Base-by-base conservation (phyloP, 2,797 vertebrate species). In the Pseudochirops cupreus region DNA sequence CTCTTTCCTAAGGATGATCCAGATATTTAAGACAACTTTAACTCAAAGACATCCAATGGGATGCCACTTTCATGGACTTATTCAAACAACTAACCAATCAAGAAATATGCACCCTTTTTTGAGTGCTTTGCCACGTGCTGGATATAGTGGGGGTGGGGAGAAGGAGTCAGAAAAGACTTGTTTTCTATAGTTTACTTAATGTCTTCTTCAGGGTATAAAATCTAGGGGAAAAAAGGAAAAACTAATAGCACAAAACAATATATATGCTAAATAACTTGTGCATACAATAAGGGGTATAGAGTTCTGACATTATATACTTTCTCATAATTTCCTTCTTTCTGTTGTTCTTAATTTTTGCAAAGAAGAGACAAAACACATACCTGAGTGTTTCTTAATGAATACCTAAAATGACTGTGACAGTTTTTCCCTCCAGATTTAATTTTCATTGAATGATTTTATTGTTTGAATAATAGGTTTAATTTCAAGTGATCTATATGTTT, bases 1-100 rank as follows among this genome's bases (percentile, higher is more conserved):
- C 92, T 91, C 90, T 94, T 74, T 82, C 46, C 46, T 74, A 56
- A 91, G 74, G 39, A 94, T 58, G 67, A 96, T 82, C 39, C 94
- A 93, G 92, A 93, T 58, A 59, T 93, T 92, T 74, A 92, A 21
- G 82, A 91, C 31, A 93, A 93, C 92, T 95, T 95, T 89, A 96
- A n/a, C n/a, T 94, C 16, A 87, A 56, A 16, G 89, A 89, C 52
- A 94, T 21, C 31, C 62, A 14, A 92, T n/a, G 55, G 91, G 55
- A 94, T 54, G 29, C 31, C 54, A 62, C 16, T 94, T 97, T 93
- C 31, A 91, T 55, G 95, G 18, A 57, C 96, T 96, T 97, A 46
- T 95, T 67, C 46, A 94, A 54, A 94, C 56, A 93, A 46, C 90
- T 67, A 95, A 87, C 87, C 55, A 56, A 93, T 52, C 94, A 96